These are phyloP conservation scores for Melanotaenia parkinsoni DNA, from an alignment of 2,797 vertebrate genomes.

Conservation along the genomic window DNA sequence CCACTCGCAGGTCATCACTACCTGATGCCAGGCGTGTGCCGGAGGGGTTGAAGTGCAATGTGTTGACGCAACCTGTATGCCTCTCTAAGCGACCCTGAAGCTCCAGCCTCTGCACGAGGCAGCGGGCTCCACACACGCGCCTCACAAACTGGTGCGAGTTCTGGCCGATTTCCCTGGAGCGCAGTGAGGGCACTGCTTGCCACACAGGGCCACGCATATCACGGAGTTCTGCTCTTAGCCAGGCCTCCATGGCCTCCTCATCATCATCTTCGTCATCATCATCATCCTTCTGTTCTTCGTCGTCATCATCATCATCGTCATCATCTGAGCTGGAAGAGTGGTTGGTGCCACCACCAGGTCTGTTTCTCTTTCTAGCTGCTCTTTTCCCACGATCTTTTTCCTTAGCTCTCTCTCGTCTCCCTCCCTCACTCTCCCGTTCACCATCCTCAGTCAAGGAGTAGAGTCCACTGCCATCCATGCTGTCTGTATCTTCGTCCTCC, in stretches of 20 bases:
- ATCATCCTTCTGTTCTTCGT: slow-evolving; percentile 81
- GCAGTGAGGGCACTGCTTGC: slow-evolving; percentile 88
- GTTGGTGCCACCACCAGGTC: slow-evolving; percentile 76
- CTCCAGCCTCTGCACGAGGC: slow-evolving; percentile 92
- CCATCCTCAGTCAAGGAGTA: slow-evolving; percentile 91
- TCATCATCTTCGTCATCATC: slow-evolving; percentile 88
- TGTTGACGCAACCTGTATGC: slow-evolving; percentile 97
- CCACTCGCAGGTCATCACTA: slow-evolving; percentile 93
- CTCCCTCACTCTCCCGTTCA: slow-evolving; percentile 78
- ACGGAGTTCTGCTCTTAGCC: slow-evolving; percentile 89
- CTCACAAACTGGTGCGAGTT: slow-evolving; percentile 87
- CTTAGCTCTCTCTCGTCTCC: slow-evolving; percentile 65
- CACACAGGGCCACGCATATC: slow-evolving; percentile 87
- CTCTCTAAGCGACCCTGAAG: slow-evolving; percentile 92
- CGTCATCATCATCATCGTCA: slow-evolving; percentile 69
- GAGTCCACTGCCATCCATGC: slow-evolving; percentile 93
- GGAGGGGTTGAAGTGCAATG: slow-evolving; percentile 96
- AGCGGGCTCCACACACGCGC: slow-evolving; percentile 90
- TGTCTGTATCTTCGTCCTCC: slow-evolving; percentile 94
- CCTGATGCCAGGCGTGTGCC: slow-evolving; percentile 95
- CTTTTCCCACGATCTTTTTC: slow-evolving; percentile 69
- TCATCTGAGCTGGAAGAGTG: slow-evolving; percentile 88
- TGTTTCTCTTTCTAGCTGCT: slow-evolving; percentile 80
- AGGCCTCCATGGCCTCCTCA: slow-evolving; percentile 91
- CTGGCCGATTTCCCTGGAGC: slow-evolving; percentile 88